Evolutionary conservation across 2,113 vertebrate genomes (phyloP).

Genomic region (Monopterus albus): DNA sequence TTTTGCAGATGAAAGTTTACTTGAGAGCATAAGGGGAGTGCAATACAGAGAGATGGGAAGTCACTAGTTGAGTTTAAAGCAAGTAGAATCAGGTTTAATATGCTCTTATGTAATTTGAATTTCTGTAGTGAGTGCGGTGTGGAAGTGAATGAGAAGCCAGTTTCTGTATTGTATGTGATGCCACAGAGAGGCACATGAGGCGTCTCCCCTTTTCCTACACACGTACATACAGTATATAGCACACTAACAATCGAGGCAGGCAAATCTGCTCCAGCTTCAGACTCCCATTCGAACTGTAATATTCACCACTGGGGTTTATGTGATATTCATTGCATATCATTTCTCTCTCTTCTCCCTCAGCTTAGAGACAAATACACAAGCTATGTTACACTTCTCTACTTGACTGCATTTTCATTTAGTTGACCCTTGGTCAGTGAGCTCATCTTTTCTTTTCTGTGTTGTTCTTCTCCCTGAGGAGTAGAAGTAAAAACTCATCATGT

Average conservation of each 20-base stretch:
- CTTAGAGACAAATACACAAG: conserved; percentile 24
- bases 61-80: conserved; percentile 63
- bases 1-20: conserved; percentile 35
- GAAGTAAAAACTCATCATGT: conserved; percentile 45
- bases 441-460: conserved; percentile 31
- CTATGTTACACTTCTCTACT: background rate
- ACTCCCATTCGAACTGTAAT: conserved; percentile 26
- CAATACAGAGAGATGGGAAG: background rate
- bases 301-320: conserved; percentile 8
- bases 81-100: conserved; percentile 52
- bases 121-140: conserved; percentile 46
- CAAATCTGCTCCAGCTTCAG: background rate
- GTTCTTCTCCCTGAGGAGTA: conserved; percentile 30
- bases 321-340: conserved; percentile 34
- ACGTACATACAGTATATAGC: too few relatives aligned
- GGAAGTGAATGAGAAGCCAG: conserved; percentile 25
- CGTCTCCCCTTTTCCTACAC: background rate
- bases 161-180: background rate
- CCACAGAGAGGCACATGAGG: background rate
- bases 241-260: background rate
- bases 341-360: conserved; percentile 16
- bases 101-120: conserved; percentile 67
- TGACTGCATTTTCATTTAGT: conserved; percentile 46
- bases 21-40: conserved; percentile 33
- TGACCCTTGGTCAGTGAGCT: conserved; percentile 46